phyloP scores from a whole-genome alignment of 1,140 invertebrate species.

The Drosophila orena region DNA sequence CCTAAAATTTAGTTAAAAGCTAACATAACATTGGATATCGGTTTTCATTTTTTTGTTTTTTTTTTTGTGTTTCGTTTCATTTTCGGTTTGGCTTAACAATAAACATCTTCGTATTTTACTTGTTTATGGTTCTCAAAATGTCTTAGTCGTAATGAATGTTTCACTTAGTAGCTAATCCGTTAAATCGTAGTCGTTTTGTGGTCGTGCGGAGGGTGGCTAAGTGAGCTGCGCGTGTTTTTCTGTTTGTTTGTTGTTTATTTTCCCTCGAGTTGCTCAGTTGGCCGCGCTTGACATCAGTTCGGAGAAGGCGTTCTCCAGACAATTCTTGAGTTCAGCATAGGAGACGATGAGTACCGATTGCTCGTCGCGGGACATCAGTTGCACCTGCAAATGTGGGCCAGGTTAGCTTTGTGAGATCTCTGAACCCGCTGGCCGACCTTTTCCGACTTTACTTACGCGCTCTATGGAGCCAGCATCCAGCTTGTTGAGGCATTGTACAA shows the following conservation, averaged over 20 bases:
- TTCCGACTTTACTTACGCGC: slow-evolving; percentile 87
- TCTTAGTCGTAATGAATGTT: slow-evolving; percentile 80
- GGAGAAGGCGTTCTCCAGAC: slow-evolving; percentile 95
- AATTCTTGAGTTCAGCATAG: slow-evolving; percentile 97
- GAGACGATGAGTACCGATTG: slow-evolving; percentile 97
- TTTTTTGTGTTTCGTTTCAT: slow-evolving; percentile 26
- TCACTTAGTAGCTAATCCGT: slow-evolving; percentile 60
- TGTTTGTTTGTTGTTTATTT: slow-evolving; percentile 2
- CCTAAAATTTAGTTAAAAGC: slow-evolving; percentile 79
- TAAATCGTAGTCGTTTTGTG: slow-evolving; percentile 73
- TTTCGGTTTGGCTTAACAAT: slow-evolving; percentile 68
- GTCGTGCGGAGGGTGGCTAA: slow-evolving; percentile 51
- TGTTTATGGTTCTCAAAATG: slow-evolving; percentile 64
- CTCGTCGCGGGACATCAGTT: slow-evolving; percentile 97
- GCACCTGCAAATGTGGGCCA: slow-evolving; percentile 88
- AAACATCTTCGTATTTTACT: slow-evolving; percentile 64
- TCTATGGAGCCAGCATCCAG: slow-evolving; percentile 94
- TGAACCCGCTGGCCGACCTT: neutral
- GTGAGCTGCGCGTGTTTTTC: slow-evolving; percentile 69
- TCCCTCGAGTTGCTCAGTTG: slow-evolving; percentile 57
- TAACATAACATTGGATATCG: slow-evolving; percentile 80
- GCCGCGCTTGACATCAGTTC: slow-evolving; percentile 90
- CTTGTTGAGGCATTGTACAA: slow-evolving; percentile 97
- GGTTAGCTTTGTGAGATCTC: neutral
- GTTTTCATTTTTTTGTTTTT: slow-evolving; percentile 43